Base-by-base conservation (phyloP, 1,140 invertebrate genomes). In the Drosophila tropicalis region DNA sequence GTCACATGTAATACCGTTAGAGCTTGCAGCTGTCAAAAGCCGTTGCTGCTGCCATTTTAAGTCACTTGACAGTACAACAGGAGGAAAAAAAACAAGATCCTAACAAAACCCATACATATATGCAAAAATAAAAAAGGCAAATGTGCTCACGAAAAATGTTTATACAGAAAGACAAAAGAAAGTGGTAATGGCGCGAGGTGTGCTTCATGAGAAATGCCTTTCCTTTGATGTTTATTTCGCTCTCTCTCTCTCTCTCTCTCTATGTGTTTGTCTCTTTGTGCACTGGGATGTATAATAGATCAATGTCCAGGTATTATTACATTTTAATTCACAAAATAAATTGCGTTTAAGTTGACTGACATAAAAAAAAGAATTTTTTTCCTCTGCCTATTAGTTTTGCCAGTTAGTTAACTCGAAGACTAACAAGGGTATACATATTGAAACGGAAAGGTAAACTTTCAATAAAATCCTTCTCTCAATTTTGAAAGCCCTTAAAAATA, bases 21-120 rank as follows among this genome's bases (percentile, higher is more conserved):
- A 70, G 84, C 76, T 80, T 83, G 76, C 79, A 89, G 83, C 72
- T 87, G 79, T 89, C 83, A 87, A 83, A 87, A 83, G 83, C 47
- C 84, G 62, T 68, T 65, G 67, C 68, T 51, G 44, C 44, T 87
- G 82, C 76, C 83, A 87, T 79, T 86, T 76, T 63, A 87, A 86
- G 79, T 89, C 76, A 80, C 79, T 80, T 77, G 83, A 83, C 76
- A 86, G 67, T 72, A 44, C 56, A 64, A 64, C 58, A 65, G 62
- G 41, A 62, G 32, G 66, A 22, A 65, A 17, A 47, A 19, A 68
- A 9, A 15, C 57, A 44, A 67, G 19, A 47, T 17, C 47, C 25
- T 25, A 34, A 25, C 5, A 41, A 4, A 70, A 51, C 17, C 44
- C n/a, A 56, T 60, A 66, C 58, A 69, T 62, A 71, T 22, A 15